Evolutionary conservation across 2,113 vertebrate genomes (phyloP), one percentile per base, ranked within the genome.

Genomic region (Eulemur macaco): DNA sequence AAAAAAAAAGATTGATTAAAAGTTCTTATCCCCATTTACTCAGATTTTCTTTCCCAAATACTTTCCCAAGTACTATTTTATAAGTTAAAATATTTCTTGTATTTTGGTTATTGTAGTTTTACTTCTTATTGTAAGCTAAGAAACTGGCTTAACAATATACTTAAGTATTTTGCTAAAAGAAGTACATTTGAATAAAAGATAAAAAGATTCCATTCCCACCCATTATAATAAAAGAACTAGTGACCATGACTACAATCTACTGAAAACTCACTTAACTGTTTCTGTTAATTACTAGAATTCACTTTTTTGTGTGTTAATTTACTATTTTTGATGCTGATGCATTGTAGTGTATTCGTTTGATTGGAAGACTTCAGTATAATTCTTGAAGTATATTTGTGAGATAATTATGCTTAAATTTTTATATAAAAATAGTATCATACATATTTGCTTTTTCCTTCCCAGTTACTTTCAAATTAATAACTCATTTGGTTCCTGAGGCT

Each of bases 71-170:
- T 81, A 82, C 29, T 71, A 50, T 64, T 94, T 96, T 94, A 42
- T 68, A 97, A 94, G 89, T 96, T 91, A 91, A 96, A 98, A 81
- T 93, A 37, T n/a, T 91, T 95, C 96, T 8, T 63, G 54, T 39
- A 34, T 93, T 94, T 69, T 95, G 31, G 18, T 89, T 54, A 45
- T 54, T 73, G 52, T 76, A 90, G 90, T 68, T 84, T 93, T 73
- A 93, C 74, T 74, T 91, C 31, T 81, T 89, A 60, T 74, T 34
- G n/a, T 96, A 89, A 97, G 45, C 34, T 89, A 82, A 73, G 76
- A 2, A 17, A 89, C 42, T 13, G 34, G 39, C 50, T 87, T 94
- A 45, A 71, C 52, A 7, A 78, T 82, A 68, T 20, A 66, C 54
- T 45, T 94, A 74, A 96, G 64, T 81, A 2, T 84, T 93, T 45